Percentiles rank a stretch among this genome's conserved stretches.
Evolutionary conservation across 2,797 vertebrate species (phyloP).

Genomic region (Epinephelus coioides): DNA sequence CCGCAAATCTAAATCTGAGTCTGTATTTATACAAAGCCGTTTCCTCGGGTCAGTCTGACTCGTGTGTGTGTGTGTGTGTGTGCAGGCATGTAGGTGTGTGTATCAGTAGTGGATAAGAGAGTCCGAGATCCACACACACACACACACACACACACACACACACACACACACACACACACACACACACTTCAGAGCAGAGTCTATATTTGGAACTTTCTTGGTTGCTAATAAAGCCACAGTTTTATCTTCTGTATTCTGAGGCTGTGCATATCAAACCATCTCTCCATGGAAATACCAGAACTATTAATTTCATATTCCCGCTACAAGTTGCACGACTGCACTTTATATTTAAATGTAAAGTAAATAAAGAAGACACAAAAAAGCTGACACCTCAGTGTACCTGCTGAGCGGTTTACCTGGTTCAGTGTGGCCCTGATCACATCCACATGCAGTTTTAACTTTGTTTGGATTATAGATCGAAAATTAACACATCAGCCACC

Average conservation of each 20-base stretch:
- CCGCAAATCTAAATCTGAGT: slow-evolving; percentile 81
- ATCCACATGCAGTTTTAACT: slow-evolving; percentile 43
- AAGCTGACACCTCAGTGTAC: slow-evolving; percentile 24
- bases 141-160: not conserved
- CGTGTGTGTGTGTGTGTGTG: slow-evolving; percentile 16
- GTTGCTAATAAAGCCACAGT: slow-evolving; percentile 7
- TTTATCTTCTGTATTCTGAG: slow-evolving; percentile 11
- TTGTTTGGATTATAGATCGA: slow-evolving; percentile 42
- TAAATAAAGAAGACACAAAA: not conserved
- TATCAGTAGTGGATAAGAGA: slow-evolving; percentile 28
- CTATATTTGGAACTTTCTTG: slow-evolving; percentile 46
- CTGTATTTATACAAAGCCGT: slow-evolving; percentile 76
- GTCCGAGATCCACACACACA: slow-evolving; percentile 17
- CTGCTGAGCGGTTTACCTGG: slow-evolving; percentile 46
- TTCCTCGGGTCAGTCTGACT: slow-evolving; percentile 68
- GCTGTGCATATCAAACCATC: not conserved
- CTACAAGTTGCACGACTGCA: not conserved
- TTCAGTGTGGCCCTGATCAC: slow-evolving; percentile 45
- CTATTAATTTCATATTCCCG: not conserved
- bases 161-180: not conserved
- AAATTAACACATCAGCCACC: slow-evolving; percentile 34
- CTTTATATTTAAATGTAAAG: not conserved
- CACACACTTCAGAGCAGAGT: slow-evolving; percentile 1
- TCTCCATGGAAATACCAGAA: not conserved
- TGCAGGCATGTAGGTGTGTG: slow-evolving; percentile 1